Base-by-base conservation (phyloP, 92 coral and sea anemone species). In the Nematostella vectensis region DNA sequence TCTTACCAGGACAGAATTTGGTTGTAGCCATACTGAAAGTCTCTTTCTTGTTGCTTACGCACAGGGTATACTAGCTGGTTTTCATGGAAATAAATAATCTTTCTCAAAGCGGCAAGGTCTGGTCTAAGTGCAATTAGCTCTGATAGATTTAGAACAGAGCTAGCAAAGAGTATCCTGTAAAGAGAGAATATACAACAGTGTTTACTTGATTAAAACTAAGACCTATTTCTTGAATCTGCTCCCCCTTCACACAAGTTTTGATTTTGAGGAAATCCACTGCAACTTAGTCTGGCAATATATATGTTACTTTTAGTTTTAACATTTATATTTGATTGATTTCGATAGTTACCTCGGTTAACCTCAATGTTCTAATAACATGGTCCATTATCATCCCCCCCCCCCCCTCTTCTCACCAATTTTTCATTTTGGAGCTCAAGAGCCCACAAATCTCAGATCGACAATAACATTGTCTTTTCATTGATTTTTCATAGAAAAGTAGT, bases 51-150 rank as follows among this genome's bases (percentile, higher is more conserved):
- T 48, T 88, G 96, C 57, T 88, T 88, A 52, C 89, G 59, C 10
- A 88, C 96, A 42, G 96, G 96, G 59, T 88, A 88, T 38, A 88
- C 75, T 22, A 88, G 75, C 63, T 88, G 96, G 63, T 88, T 88
- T 61, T 88, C 96, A 50, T 88, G 96, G 50, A 88, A 88, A 69
- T 88, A 88, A 29, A 83, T 65, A 45, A 88, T 68, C 57, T 88
- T 88, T 65, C 76, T 79, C 1, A 88, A 51, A 3, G 21, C 43
- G 23, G 81, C 66, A 55, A 89, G 71, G 58, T 89, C 96, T 59
- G 88, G 94, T 45, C 96, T 68, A 47, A 89, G 38, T 15, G 96
- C 94, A 31, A 84, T 48, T 28, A 88, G 54, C 67, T 88, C 94
- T 13, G 94, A 85, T 29, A 88, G 58, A 72, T 84, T 88, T 50